Evolutionary conservation across 2,888 invertebrate genomes (phyloP).

Genomic region (Ceramica pisi): DNA sequence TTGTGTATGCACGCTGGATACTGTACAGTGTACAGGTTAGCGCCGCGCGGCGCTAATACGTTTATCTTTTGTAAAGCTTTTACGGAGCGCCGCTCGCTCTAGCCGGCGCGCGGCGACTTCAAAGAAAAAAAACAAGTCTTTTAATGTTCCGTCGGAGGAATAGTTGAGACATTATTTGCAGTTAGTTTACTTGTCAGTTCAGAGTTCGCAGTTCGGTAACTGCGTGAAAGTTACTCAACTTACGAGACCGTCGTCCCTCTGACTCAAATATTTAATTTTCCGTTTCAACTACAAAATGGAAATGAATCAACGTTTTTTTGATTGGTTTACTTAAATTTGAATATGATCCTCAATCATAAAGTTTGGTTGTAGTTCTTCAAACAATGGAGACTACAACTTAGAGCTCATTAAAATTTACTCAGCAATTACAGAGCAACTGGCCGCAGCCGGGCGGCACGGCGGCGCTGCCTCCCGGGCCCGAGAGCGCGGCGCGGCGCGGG

Average conservation of each 20-base stretch:
- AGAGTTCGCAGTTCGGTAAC: slow-evolving; percentile 28
- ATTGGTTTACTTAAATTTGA: slow-evolving; percentile 16
- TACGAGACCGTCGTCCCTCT: slow-evolving; percentile 5
- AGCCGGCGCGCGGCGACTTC: slow-evolving; percentile 17
- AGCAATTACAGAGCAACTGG: slow-evolving; percentile 39
- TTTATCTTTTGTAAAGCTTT: slow-evolving; percentile 52
- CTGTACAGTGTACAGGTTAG: slow-evolving; percentile 6
- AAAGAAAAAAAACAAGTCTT: slow-evolving; percentile 29
- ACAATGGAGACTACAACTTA: slow-evolving; percentile 29
- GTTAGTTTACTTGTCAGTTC: slow-evolving; percentile 38
- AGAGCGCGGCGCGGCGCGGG: not conserved
- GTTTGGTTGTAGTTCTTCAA: slow-evolving; percentile 4
- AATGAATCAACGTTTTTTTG: not conserved
- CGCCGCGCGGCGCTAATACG: slow-evolving; percentile 32
- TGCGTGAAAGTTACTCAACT: slow-evolving; percentile 9
- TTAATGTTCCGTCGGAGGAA: slow-evolving; percentile 33
- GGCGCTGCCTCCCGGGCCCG: slow-evolving; percentile 4
- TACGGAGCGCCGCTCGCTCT: slow-evolving; percentile 19
- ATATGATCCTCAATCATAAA: slow-evolving; percentile 17
- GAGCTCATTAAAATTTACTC: slow-evolving; percentile 46
- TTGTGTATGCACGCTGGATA: slow-evolving; percentile 35
- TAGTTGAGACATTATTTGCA: slow-evolving; percentile 35
- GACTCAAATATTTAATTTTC: slow-evolving; percentile 1
- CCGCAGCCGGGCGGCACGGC: not conserved
- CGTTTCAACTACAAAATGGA: not conserved